These are phyloP conservation scores for Acleris holmiana DNA, from an alignment of 2,888 invertebrate genomes.

Conservation along the genomic window DNA sequence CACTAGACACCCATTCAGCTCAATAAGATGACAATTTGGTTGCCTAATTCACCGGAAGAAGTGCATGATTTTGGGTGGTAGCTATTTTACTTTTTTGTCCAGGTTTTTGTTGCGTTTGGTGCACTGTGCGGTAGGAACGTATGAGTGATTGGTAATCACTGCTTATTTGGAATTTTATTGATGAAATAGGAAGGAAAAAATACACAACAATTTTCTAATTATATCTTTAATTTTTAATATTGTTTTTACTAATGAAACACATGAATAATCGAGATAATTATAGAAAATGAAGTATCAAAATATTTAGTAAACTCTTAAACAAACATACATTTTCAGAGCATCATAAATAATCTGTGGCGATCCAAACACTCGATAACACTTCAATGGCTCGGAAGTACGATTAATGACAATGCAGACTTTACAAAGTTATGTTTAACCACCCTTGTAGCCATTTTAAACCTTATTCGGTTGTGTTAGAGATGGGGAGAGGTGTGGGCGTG, in stretches of 20 bases:
- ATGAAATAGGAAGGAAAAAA: slow-evolving; percentile 11
- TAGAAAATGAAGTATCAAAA: too few species aligned
- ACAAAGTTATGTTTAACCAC: not conserved
- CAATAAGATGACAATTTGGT: slow-evolving; percentile 35
- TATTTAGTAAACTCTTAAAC: not conserved
- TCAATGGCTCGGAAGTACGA: slow-evolving; percentile 14
- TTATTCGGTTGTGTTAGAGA: not conserved
- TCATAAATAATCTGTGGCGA: slow-evolving; percentile 19
- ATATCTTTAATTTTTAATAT: too few species aligned
- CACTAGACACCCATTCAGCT: slow-evolving; percentile 41
- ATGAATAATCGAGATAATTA: too few species aligned
- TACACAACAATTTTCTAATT: too few species aligned
- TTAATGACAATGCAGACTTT: slow-evolving; percentile 7
- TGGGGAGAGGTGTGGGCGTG: slow-evolving; percentile 35
- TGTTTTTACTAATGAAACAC: too few species aligned
- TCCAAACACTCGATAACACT: slow-evolving; percentile 15
- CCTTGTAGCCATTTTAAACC: not conserved
- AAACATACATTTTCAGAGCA: slow-evolving; percentile 3
- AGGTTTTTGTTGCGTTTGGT: slow-evolving; percentile 1
- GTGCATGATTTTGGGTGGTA: slow-evolving; percentile 39
- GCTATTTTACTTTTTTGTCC: slow-evolving; percentile 12
- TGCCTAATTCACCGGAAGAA: slow-evolving; percentile 30
- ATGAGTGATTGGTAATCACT: slow-evolving; percentile 23
- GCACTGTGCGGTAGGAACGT: slow-evolving; percentile 37
- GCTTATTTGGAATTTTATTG: slow-evolving; percentile 20